Percentiles rank a stretch among this genome's conserved stretches.
phyloP scores from a whole-genome alignment of 2,113 vertebrate species.

The Podarcis cretensis region DNA sequence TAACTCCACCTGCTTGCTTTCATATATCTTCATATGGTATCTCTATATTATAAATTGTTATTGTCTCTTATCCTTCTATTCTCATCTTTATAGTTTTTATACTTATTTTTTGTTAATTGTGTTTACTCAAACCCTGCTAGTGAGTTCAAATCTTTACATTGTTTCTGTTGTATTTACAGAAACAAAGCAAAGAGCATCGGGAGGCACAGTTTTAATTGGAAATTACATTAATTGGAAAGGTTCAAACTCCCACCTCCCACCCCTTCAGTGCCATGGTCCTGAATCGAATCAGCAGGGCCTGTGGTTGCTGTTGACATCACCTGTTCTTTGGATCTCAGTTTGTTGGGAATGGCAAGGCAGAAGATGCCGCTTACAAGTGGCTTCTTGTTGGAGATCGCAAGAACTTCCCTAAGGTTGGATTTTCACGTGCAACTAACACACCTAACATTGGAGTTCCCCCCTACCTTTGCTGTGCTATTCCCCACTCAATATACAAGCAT shows the following conservation, averaged over 20 bases:
- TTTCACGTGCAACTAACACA: not conserved
- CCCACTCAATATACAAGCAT: not conserved
- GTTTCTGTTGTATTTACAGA: too few species aligned
- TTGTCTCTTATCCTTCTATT: too few species aligned
- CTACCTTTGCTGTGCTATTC: not conserved
- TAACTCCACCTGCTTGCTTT: too few species aligned
- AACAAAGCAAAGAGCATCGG: not conserved
- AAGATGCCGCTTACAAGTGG: not conserved
- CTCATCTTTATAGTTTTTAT: too few species aligned
- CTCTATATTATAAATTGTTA: too few species aligned
- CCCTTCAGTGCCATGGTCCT: not conserved
- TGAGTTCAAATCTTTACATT: too few species aligned
- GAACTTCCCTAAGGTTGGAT: not conserved
- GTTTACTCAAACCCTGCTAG: too few species aligned
- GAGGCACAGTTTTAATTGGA: not conserved
- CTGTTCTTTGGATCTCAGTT: not conserved
- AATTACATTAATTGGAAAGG: not conserved
- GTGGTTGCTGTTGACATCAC: not conserved
- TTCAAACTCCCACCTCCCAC: not conserved
- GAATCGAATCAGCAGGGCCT: not conserved
- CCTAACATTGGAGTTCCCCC: not conserved
- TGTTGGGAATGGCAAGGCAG: not conserved
- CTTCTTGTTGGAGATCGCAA: not conserved
- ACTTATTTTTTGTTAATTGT: too few species aligned
- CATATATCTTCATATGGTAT: too few species aligned